Base-by-base conservation (phyloP, 2,888 invertebrate species). In the Malacosoma neustria region DNA sequence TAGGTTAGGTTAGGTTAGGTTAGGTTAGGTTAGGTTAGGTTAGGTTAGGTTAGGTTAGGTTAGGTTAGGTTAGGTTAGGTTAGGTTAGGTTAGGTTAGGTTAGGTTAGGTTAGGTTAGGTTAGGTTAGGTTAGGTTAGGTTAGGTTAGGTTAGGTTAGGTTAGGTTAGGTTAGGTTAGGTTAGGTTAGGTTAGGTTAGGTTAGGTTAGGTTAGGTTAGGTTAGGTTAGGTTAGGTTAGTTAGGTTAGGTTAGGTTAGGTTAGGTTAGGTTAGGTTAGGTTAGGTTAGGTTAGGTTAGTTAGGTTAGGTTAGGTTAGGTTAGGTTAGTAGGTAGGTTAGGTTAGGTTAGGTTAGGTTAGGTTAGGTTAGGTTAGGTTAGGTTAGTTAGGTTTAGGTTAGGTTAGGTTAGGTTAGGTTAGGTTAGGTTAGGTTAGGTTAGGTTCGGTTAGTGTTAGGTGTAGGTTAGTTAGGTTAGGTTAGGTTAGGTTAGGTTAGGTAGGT, bases 301-400 rank as follows among this genome's bases (percentile, higher is more conserved):
- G 34, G 34, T 34, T 29, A 12, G 34, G 30, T 30, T 34, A 29
- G 34, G 34, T 34, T 29, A 12, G 34, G 34, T 9, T 34, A 12
- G 29, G 34, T 34, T 29, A 13, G 34, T 29, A n/a, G 34, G 29
- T 34, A 12, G 34, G 34, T 34, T 29, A 7, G 34, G 22, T 11
- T 34, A 12, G 29, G 34, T 29, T 34, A 13, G 34, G 34, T 34
- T 34, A 34, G 34, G 34, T 34, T 34, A 34, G 34, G 34, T 34
- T 34, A 34, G 34, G 34, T 34, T 34, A 34, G 34, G 34, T 34
- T 34, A 34, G 34, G 34, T 34, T 34, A 34, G 34, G 34, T 34
- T 34, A 34, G 34, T 22, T 34, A 13, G 13, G 34, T 12, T 29
- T n/a, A n/a, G n/a, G n/a, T n/a, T n/a, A n/a, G n/a, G n/a, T n/a